Conservation (phyloP, 2,888 invertebrate species). For the Rhopalosiphum nymphaeae region DNA sequence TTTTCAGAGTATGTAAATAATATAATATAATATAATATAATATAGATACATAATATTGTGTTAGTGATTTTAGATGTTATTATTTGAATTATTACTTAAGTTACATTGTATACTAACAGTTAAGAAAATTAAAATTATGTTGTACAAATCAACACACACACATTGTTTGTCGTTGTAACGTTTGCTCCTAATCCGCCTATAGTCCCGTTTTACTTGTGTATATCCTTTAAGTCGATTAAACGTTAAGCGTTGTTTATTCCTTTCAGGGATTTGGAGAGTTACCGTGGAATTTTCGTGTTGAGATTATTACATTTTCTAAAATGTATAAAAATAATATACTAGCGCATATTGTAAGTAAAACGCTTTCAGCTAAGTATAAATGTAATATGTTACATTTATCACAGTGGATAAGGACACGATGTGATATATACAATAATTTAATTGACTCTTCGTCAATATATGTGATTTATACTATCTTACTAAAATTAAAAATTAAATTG, state of each 20-base stretch:
- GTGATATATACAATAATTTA: background rate
- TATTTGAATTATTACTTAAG: background rate
- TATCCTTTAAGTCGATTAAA: background rate
- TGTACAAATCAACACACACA: background rate
- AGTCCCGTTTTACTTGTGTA: background rate
- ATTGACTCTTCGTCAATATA: background rate
- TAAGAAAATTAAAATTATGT: background rate
- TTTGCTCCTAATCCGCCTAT: background rate
- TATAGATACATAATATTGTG: background rate
- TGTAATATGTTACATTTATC: background rate
- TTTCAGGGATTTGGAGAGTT: background rate
- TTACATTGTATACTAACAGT: background rate
- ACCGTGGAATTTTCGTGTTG: background rate
- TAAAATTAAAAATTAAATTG: background rate
- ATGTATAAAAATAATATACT: background rate
- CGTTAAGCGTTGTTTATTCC: background rate
- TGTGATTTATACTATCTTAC: background rate
- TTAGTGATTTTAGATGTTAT: background rate
- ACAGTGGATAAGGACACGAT: background rate
- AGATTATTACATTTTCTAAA: background rate
- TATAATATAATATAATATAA: background rate
- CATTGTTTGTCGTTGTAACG: background rate
- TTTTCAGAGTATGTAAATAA: constrained; percentile 4
- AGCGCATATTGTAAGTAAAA: background rate
- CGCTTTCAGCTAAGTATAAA: background rate